These are phyloP conservation scores for Pyrochroa serraticornis DNA, from an alignment of 2,888 invertebrate species.

Conservation along the genomic window DNA sequence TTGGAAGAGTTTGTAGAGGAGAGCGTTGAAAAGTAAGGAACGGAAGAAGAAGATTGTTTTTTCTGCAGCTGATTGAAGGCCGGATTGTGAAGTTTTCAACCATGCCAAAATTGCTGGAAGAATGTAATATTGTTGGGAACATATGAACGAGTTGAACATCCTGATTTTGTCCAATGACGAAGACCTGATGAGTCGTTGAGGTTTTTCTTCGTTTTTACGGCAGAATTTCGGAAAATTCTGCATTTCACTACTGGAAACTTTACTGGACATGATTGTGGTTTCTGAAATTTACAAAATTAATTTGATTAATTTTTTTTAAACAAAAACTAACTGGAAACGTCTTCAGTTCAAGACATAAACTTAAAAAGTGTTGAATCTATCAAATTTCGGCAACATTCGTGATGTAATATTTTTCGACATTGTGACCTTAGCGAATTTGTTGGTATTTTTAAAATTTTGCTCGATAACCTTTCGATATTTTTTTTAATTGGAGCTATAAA, in stretches of 20 bases:
- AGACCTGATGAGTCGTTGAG: conserved; percentile 43
- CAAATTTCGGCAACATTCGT: too few species aligned
- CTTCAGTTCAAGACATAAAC: too few species aligned
- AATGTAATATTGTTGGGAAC: conserved; percentile 51
- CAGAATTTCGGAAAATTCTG: conserved; percentile 27
- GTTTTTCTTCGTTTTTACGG: conserved; percentile 36
- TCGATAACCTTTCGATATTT: too few species aligned
- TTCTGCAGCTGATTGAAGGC: conserved; percentile 44
- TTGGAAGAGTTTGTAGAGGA: conserved; percentile 38
- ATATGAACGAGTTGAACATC: conserved; percentile 52
- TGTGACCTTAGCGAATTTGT: too few species aligned
- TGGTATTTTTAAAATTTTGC: too few species aligned
- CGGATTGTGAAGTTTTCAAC: conserved; percentile 48
- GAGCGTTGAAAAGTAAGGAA: conserved; percentile 37
- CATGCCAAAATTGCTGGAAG: conserved; percentile 49
- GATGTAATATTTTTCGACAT: too few species aligned
- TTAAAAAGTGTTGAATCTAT: too few species aligned
- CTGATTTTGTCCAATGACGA: conserved; percentile 51
- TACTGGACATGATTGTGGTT: conserved; percentile 34
- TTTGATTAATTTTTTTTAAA: too few species aligned
- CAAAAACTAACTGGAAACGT: too few species aligned
- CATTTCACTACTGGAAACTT: conserved; percentile 32
- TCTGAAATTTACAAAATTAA: too few species aligned
- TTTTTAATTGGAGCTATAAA: too few species aligned
- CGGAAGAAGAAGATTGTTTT: conserved; percentile 44